phyloP scores from a whole-genome alignment of 2,888 invertebrate genomes.

The Aleiodes alternator region DNA sequence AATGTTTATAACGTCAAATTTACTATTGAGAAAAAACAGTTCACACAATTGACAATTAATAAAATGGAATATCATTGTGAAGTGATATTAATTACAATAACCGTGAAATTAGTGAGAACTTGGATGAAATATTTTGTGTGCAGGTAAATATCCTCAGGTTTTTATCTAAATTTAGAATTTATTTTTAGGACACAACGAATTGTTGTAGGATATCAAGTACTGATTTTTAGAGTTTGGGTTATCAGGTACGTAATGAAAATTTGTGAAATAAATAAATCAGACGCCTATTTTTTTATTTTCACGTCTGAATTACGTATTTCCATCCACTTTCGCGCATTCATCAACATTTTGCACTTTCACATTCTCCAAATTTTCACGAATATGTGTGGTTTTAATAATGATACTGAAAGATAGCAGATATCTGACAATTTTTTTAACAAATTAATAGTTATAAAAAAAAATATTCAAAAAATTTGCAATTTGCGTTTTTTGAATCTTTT shows the following conservation, averaged over 20 bases:
- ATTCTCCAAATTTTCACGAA: no score
- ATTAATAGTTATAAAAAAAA: no score
- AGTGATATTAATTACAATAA: background rate
- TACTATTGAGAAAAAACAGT: background rate
- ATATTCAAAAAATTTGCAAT: no score
- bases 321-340: no score
- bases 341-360: no score
- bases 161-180: constrained; percentile 67
- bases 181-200: constrained; percentile 72
- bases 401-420: no score
- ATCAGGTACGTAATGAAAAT: constrained; percentile 57
- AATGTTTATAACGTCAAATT: constrained; percentile 3
- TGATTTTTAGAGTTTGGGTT: constrained; percentile 62
- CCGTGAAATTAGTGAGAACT: constrained; percentile 7
- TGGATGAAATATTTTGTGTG: background rate
- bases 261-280: background rate
- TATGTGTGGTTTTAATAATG: background rate
- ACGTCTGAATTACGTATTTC: background rate
- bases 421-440: no score
- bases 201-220: constrained; percentile 49
- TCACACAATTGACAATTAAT: background rate
- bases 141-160: constrained; percentile 22
- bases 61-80: constrained; percentile 11
- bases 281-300: constrained; percentile 10
- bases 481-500: no score